Percentiles rank a stretch among this genome's conserved stretches.
Conservation (phyloP, 2,888 invertebrate genomes). For the Mythimna albipuncta region DNA sequence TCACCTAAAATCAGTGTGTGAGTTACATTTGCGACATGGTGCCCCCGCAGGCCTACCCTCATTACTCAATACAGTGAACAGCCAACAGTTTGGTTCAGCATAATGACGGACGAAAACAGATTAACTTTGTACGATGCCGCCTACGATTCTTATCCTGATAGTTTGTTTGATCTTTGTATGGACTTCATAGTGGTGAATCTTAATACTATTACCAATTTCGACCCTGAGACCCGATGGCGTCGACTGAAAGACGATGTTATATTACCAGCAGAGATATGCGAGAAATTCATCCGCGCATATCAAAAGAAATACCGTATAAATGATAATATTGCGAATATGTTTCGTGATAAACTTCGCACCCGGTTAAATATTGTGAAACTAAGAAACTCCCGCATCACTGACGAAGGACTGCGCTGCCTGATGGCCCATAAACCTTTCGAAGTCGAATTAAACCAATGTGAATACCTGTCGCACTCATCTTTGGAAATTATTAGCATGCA, state of each 20-base stretch:
- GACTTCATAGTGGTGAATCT: slow-evolving; percentile 92
- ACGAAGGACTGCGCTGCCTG: slow-evolving; percentile 93
- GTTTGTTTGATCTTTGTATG: slow-evolving; percentile 92
- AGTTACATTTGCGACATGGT: slow-evolving; percentile 65
- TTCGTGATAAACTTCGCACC: slow-evolving; percentile 92
- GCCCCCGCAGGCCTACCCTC: slow-evolving; percentile 60
- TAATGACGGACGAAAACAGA: slow-evolving; percentile 74
- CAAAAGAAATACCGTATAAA: slow-evolving; percentile 90
- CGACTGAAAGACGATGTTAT: slow-evolving; percentile 91
- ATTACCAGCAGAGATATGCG: slow-evolving; percentile 94
- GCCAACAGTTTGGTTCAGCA: slow-evolving; percentile 60
- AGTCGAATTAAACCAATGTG: slow-evolving; percentile 94
- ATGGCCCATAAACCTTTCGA: slow-evolving; percentile 94
- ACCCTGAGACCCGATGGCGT: slow-evolving; percentile 83
- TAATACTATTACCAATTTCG: slow-evolving; percentile 90
- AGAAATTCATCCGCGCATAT: slow-evolving; percentile 91
- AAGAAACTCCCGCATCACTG: slow-evolving; percentile 93
- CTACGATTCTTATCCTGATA: slow-evolving; percentile 89
- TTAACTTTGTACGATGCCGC: slow-evolving; percentile 70
- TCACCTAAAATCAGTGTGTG: slow-evolving; percentile 47
- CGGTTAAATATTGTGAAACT: slow-evolving; percentile 93
- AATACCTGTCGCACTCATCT: slow-evolving; percentile 91
- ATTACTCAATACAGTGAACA: slow-evolving; percentile 68
- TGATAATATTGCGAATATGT: slow-evolving; percentile 93
- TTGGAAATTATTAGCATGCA: slow-evolving; percentile 93